Base-by-base conservation (phyloP, 2,797 vertebrate species). In the Myripristis jacobus region DNA sequence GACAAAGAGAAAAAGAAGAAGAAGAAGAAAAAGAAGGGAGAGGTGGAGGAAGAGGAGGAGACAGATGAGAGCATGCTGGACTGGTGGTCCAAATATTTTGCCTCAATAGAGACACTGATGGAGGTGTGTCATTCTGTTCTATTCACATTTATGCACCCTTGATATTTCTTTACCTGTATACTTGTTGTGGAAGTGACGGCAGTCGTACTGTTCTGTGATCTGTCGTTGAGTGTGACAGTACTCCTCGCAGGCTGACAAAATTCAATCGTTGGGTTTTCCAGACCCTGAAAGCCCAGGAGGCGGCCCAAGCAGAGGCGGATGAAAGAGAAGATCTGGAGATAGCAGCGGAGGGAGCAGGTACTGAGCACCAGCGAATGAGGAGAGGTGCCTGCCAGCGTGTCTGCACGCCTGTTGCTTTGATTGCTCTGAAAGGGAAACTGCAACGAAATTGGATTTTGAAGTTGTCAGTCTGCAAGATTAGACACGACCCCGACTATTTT, bases 41-140 rank as follows among this genome's bases (percentile, higher is more conserved):
- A 96, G 0, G 97, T 97, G 46, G 57, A n/a, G 0, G 97, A 99
- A 53, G 97, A 99, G 3, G 97, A 97, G 66, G 96, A 97, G 66
- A 92, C 96, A 0, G 98, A 99, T 0, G 96, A 98, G 85, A 98
- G 96, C 93, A 96, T 96, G 96, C 86, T 99, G 91, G 98, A 99
- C 84, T 99, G 97, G 98, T 99, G 98, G 98, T 99, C 97, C 84
- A 99, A 99, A 81, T 99, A 99, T 80, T 99, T 99, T 1, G 95
- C 95, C 66, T 99, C 97, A 63, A 98, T 99, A 0, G 97, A 99
- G 74, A 98, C 97, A 0, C 92, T 98, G 89, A 96, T 95, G 80
- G 97, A 98, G 94, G 97, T 97, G 69, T 34, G 10, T 38, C 51
- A 4, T n/a, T 53, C 31, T 51, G 2, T 6, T 69, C 16, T 38